Percentiles rank a stretch among this genome's conserved stretches.
These are phyloP conservation scores for Scelioninae gen. 1 DNA, from an alignment of 2,888 invertebrate genomes.

Conservation along the genomic window DNA sequence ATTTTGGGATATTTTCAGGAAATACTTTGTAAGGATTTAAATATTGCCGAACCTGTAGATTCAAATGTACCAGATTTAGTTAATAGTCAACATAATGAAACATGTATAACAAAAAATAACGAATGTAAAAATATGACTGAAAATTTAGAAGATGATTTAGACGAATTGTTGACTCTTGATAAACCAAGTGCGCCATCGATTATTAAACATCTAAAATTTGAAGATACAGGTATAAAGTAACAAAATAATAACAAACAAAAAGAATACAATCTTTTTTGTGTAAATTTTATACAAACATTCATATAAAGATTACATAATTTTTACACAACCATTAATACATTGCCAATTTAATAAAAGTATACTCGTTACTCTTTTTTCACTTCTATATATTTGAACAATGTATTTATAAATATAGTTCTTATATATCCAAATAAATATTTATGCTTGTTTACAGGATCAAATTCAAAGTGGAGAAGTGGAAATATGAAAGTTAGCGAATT, in stretches of 20 bases:
- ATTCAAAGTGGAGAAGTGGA: slow-evolving; percentile 41
- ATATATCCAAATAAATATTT: not conserved
- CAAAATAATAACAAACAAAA: not conserved
- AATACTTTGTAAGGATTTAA: too few species aligned
- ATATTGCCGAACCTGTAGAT: too few species aligned
- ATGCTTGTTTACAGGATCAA: slow-evolving; percentile 59
- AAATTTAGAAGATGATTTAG: slow-evolving; percentile 22
- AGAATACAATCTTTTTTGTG: too few species aligned
- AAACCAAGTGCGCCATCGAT: slow-evolving; percentile 1
- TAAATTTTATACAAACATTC: too few species aligned
- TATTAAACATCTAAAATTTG: slow-evolving; percentile 20
- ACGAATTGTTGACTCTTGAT: slow-evolving; percentile 17
- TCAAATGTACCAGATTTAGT: not conserved
- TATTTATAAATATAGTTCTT: too few species aligned
- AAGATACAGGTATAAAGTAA: slow-evolving; percentile 11
- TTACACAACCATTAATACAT: too few species aligned
- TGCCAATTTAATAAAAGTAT: too few species aligned
- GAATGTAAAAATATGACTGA: not conserved
- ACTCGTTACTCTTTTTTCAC: too few species aligned
- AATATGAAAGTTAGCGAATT: slow-evolving; percentile 77
- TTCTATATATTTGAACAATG: too few species aligned
- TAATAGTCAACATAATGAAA: not conserved
- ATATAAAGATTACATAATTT: too few species aligned
- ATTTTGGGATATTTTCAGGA: too few species aligned
- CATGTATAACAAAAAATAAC: not conserved